Conservation (phyloP, 2,797 vertebrate genomes). For the Macroramphosus scolopax region DNA sequence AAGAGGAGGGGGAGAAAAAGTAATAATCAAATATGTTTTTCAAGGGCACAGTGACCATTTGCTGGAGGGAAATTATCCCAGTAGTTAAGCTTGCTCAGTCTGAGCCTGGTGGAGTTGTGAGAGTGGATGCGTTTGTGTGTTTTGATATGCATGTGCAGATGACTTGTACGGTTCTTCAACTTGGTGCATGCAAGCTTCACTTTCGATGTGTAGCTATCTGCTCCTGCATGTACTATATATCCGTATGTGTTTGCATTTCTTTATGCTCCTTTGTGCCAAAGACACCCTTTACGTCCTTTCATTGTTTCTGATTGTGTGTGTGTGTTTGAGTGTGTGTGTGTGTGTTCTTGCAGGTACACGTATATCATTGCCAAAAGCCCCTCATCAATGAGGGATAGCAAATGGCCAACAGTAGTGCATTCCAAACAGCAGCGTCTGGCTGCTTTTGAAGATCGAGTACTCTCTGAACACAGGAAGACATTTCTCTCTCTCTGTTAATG, state of each 20-base stretch:
- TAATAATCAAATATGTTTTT: constrained; percentile 86
- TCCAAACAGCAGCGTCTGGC: constrained; percentile 70
- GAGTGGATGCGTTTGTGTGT: constrained; percentile 57
- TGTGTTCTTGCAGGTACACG: constrained; percentile 23
- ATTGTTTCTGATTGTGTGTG: constrained; percentile 28
- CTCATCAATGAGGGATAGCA: constrained; percentile 72
- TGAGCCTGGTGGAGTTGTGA: constrained; percentile 67
- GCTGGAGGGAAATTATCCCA: constrained; percentile 78
- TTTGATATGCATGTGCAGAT: constrained; percentile 37
- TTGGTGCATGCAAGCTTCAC: constrained; percentile 24
- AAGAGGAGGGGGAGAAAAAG: constrained; percentile 75
- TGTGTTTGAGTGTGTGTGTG: neutral
- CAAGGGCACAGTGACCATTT: constrained; percentile 84
- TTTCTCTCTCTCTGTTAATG: constrained; percentile 73
- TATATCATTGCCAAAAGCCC: constrained; percentile 69
- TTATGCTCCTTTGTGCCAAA: constrained; percentile 32
- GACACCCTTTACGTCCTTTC: constrained; percentile 50
- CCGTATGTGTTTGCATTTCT: constrained; percentile 28
- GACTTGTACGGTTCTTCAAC: constrained; percentile 44
- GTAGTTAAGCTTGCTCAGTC: constrained; percentile 78
- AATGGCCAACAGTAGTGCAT: constrained; percentile 67
- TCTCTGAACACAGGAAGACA: constrained; percentile 69
- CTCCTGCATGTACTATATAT: constrained; percentile 11
- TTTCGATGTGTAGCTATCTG: constrained; percentile 12
- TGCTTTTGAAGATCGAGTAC: constrained; percentile 70